These are phyloP conservation scores for Chionoecetes opilio DNA, from an alignment of 1,140 invertebrate genomes.

Conservation along the genomic window DNA sequence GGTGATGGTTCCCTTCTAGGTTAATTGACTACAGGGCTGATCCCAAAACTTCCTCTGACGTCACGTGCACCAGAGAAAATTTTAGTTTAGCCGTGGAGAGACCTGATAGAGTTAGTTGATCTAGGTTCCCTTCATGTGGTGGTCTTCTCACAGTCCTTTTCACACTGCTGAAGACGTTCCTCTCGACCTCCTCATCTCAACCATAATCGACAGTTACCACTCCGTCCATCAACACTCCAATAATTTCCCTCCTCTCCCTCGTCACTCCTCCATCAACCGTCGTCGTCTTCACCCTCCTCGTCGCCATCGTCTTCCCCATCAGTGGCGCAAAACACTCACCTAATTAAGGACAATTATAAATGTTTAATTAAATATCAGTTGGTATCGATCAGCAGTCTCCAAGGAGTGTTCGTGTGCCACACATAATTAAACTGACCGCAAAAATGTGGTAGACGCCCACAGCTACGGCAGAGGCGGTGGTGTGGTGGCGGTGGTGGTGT, in stretches of 20 bases:
- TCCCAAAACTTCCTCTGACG: too few species aligned
- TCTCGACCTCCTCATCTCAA: neutral
- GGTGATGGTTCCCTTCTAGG: too few species aligned
- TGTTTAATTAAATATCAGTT: neutral
- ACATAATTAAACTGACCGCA: neutral
- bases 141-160: neutral
- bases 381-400: neutral
- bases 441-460: neutral
- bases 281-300: neutral
- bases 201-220: neutral
- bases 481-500: neutral
- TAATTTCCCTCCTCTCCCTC: neutral
- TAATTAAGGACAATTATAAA: constrained; percentile 22
- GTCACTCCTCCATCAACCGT: neutral
- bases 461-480: neutral
- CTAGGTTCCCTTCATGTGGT: neutral
- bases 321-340: neutral
- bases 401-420: neutral
- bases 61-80: too few species aligned
- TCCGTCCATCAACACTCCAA: neutral
- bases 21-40: too few species aligned
- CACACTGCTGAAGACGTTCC: neutral
- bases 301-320: neutral
- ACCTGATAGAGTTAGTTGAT: neutral
- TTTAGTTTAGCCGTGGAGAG: too few species aligned